These are phyloP conservation scores for Sebastes glaucus DNA, from an alignment of 2,797 vertebrate species.

Conservation along the genomic window DNA sequence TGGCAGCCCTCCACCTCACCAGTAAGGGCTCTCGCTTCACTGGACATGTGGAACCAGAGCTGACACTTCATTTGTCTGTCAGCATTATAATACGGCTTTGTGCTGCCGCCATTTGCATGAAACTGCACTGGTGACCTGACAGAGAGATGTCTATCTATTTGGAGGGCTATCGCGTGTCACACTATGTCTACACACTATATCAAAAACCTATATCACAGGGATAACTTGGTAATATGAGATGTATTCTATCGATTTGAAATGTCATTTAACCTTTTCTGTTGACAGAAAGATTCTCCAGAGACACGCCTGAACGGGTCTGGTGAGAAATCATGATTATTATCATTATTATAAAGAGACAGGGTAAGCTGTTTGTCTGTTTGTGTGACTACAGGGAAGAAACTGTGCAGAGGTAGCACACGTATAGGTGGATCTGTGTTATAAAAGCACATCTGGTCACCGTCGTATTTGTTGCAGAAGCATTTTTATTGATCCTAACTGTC, in stretches of 20 bases:
- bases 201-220: too few relatives aligned
- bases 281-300: slow-evolving; percentile 79
- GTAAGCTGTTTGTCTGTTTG: background rate
- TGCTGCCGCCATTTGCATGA: slow-evolving; percentile 29
- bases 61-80: slow-evolving; percentile 59
- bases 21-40: slow-evolving; percentile 56
- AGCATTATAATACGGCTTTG: slow-evolving; percentile 52
- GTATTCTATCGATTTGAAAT: background rate
- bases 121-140: slow-evolving; percentile 9
- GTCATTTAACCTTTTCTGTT: slow-evolving; percentile 11
- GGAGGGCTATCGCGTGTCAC: background rate
- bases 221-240: background rate
- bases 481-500: slow-evolving; percentile 12
- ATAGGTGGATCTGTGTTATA: background rate
- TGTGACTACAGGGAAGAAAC: background rate
- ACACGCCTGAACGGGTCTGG: slow-evolving; percentile 66
- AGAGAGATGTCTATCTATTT: slow-evolving; percentile 7
- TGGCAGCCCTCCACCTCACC: slow-evolving; percentile 64
- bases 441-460: background rate
- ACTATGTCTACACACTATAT: background rate
- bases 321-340: slow-evolving; percentile 63
- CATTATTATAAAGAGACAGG: background rate
- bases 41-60: slow-evolving; percentile 53
- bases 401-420: background rate
- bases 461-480: background rate